Evolutionary conservation across 2,797 vertebrate species (phyloP), one percentile per base, ranked within the genome.

Genomic region (Telmatherina bonti): DNA sequence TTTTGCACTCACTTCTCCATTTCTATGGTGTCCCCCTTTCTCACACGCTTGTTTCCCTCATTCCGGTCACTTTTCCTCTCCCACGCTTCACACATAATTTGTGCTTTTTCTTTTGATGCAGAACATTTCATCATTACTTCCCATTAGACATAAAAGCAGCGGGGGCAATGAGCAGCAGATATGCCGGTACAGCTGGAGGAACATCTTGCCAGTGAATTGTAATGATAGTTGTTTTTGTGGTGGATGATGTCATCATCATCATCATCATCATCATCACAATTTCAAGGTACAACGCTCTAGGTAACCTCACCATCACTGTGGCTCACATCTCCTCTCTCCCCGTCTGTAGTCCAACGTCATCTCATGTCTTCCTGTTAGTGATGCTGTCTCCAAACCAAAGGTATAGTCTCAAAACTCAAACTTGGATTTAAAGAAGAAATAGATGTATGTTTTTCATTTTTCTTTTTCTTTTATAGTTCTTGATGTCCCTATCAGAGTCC

Each of bases 81-180:
- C 85, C 81, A 85, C 83, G 62, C 83, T 83, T 83, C 83, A 70
- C 85, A 83, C 79, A 82, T 87, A 74, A 82, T 87, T 81, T 83
- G 59, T 73, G 63, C 62, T 69, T 78, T 78, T 76, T 84, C 79
- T 80, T 88, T 85, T 83, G 78, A 85, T 74, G 70, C 65, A 47
- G 66, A 79, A 76, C 67, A 81, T 89, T 91, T 90, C 79, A 79
- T 87, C 85, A 85, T 85, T 74, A 84, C 78, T 84, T 77, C 58
- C 85, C 82, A 88, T 90, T 86, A 91, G 61, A 56, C 65, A 47
- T 85, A 87, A 90, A 83, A 79, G 77, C 82, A 75, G 62, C 73
- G 36, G 58, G 62, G 63, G 45, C 36, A 56, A 76, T 70, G 65
- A 70, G 43, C 63, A 54, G 72, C 8, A 10, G 72, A 76, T 79